A percentile compares a stretch with the other conserved stretches of the same genome.
These are phyloP conservation scores for Chroicocephalus ridibundus DNA, from an alignment of 2,113 vertebrate species.

Conservation along the genomic window DNA sequence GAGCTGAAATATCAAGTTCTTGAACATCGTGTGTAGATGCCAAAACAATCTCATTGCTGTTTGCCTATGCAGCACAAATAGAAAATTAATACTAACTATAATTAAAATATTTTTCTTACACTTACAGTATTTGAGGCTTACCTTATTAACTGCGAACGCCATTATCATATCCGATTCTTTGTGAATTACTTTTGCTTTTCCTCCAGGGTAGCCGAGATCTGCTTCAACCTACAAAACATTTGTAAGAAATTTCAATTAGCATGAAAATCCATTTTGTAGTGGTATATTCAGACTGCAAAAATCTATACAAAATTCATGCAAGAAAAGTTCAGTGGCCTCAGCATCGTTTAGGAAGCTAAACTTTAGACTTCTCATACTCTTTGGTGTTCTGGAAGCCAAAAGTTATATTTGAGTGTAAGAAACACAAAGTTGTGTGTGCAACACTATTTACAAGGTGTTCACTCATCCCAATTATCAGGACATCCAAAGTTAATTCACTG, in stretches of 20 bases:
- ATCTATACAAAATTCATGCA: conserved; percentile 47
- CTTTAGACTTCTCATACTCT: conserved; percentile 25
- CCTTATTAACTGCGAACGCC: conserved; percentile 97
- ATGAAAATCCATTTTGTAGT: not conserved
- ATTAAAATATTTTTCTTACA: not conserved
- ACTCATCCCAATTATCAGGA: conserved; percentile 12
- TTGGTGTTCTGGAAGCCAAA: conserved; percentile 45
- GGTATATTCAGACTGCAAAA: not conserved
- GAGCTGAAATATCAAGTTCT: conserved; percentile 92
- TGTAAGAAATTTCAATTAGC: not conserved
- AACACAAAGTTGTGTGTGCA: conserved; percentile 2
- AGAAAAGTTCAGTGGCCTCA: conserved; percentile 65
- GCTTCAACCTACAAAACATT: conserved; percentile 90
- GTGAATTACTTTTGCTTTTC: conserved; percentile 96
- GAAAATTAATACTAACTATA: not conserved
- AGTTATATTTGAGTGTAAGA: not conserved
- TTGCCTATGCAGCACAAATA: conserved; percentile 78
- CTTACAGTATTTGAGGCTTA: conserved; percentile 45
- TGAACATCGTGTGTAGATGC: conserved; percentile 98
- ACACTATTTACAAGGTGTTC: conserved; percentile 39
- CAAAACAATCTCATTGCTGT: conserved; percentile 92
- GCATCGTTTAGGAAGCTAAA: conserved; percentile 50
- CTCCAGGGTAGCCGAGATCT: conserved; percentile 95
- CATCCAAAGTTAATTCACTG: conserved; percentile 24
- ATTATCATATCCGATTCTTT: conserved; percentile 99